A percentile compares a stretch with the other conserved stretches of the same genome.
These are phyloP conservation scores for silkworm (Bombyx mori) DNA, from an alignment of 1,140 invertebrate genomes.

Conservation along the genomic window DNA sequence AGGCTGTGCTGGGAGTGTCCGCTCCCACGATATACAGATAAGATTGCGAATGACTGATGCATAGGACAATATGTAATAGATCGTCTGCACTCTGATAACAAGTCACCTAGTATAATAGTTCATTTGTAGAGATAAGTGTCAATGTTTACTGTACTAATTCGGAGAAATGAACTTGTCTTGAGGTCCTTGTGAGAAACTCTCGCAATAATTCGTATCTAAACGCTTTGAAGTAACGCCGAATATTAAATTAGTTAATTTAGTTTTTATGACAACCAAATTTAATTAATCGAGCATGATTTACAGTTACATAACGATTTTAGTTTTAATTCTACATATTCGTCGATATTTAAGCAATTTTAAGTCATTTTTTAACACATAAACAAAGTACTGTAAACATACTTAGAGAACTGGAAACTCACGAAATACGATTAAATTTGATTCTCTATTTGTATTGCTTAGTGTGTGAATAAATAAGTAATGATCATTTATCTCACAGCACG, in stretches of 20 bases:
- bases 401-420: too few relatives aligned
- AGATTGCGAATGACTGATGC: constrained; percentile 65
- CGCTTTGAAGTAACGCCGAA: too few relatives aligned
- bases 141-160: constrained; percentile 27
- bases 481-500: neutral
- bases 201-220: constrained; percentile 8
- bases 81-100: constrained; percentile 50
- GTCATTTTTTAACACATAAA: too few relatives aligned
- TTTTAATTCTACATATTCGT: neutral
- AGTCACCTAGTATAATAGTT: constrained; percentile 52
- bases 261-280: too few relatives aligned
- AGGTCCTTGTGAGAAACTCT: constrained; percentile 24
- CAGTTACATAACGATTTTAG: too few relatives aligned
- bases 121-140: constrained; percentile 61
- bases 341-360: neutral
- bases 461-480: too few relatives aligned
- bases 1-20: constrained; percentile 34
- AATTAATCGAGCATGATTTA: too few relatives aligned
- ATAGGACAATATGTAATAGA: constrained; percentile 65
- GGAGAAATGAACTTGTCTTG: constrained; percentile 24
- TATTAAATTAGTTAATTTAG: too few relatives aligned
- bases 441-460: too few relatives aligned
- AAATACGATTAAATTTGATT: too few relatives aligned
- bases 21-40: constrained; percentile 65
- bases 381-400: too few relatives aligned